Base-by-base conservation (phyloP, 2,888 invertebrate genomes). In the Salticus scenicus region DNA sequence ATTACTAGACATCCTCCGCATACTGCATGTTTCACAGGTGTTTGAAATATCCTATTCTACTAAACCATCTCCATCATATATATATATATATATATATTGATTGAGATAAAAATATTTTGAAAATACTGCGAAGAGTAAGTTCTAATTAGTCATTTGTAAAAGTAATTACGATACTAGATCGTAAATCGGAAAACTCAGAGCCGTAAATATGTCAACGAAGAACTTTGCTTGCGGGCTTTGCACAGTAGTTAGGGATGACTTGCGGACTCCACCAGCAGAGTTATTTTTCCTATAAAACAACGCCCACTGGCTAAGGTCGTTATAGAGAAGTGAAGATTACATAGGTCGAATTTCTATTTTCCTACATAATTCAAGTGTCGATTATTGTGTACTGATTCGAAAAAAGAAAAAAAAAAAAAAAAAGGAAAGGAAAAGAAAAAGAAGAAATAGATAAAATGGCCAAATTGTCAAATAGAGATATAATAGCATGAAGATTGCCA, bases 201-300 rank as follows among this genome's bases (percentile, higher is more conserved):
- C 33, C 64, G 82, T 83, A 83, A 83, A 83, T 83, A 76, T 83
- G 82, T 83, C 82, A 76, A 47, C 64, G 24, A 24, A 24, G 4
- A 1, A 12, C 24, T 24, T 7, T 24, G 57, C 20, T 24, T 7
- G 24, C 24, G 57, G 57, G 57, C 57, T 24, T 24, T 24, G 20
- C 24, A 24, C 57, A 12, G 57, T 57, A 57, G 57, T 57, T 57
- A 4, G 57, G 24, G 57, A 24, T 57, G 12, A 5, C 24, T 57
- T 14, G 67, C 31, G 27, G 66, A 31, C 20, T 67, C 67, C 76
- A 76, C 76, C 76, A 77, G 73, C 83, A 78, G 83, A 84, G 67
- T 73, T 78, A 84, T 84, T 78, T n/a, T 77, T 73, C 83, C 67
- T 67, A 84, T 84, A 84, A 84, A 84, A 84, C 63, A 37, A 51